Evolutionary conservation across 2,888 invertebrate genomes (phyloP).

Genomic region (Boloria selene): DNA sequence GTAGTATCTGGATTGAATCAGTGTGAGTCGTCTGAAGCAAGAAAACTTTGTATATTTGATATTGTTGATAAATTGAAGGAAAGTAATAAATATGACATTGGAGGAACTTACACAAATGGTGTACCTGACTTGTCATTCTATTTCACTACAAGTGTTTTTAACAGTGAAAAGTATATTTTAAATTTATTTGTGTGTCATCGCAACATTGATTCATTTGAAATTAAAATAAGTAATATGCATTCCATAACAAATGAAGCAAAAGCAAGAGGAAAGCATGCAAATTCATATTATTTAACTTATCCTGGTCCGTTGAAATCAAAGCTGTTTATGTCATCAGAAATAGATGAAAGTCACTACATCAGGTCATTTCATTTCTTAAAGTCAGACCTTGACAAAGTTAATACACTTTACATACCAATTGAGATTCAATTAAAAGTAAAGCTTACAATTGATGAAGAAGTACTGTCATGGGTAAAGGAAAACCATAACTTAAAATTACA

Average conservation of each 20-base stretch:
- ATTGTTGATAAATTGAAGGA: slow-evolving; percentile 49
- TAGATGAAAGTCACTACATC: slow-evolving; percentile 56
- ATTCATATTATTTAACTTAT: slow-evolving; percentile 35
- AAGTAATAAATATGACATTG: slow-evolving; percentile 59
- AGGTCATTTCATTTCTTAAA: slow-evolving; percentile 58
- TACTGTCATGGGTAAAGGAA: slow-evolving; percentile 58
- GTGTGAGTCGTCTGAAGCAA: slow-evolving; percentile 55
- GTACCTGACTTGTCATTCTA: slow-evolving; percentile 69
- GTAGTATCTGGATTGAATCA: slow-evolving; percentile 52
- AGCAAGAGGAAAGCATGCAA: slow-evolving; percentile 28
- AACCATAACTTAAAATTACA: slow-evolving; percentile 55
- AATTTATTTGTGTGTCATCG: slow-evolving; percentile 66
- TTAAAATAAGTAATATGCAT: slow-evolving; percentile 54
- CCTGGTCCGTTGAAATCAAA: slow-evolving; percentile 44
- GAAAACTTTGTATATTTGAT: slow-evolving; percentile 57
- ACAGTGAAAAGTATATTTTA: slow-evolving; percentile 56
- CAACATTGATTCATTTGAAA: slow-evolving; percentile 51
- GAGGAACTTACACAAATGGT: slow-evolving; percentile 58
- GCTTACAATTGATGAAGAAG: slow-evolving; percentile 48
- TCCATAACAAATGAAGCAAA: slow-evolving; percentile 36
- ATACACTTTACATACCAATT: slow-evolving; percentile 59
- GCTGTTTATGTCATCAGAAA: slow-evolving; percentile 50
- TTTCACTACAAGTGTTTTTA: slow-evolving; percentile 55
- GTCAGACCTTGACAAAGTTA: slow-evolving; percentile 43
- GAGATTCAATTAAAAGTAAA: slow-evolving; percentile 51